Conservation (phyloP, 2,888 invertebrate species). For the Lochmaea crataegi region DNA sequence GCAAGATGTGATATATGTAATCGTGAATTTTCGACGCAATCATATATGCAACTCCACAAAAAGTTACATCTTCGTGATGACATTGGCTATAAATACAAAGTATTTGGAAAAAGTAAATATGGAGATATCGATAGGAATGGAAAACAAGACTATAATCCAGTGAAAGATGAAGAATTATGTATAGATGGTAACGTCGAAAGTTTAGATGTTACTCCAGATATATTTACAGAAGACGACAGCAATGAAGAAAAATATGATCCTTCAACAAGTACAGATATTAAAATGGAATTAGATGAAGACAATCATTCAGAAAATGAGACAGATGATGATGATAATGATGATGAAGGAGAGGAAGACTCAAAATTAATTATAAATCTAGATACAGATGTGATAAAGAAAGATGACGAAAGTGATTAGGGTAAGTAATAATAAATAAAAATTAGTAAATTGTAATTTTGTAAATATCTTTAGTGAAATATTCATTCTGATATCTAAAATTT, state of each 20-base stretch:
- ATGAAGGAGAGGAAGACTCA: constrained; percentile 11
- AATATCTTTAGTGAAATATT: too few species aligned
- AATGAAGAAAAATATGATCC: constrained; percentile 38
- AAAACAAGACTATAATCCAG: constrained; percentile 22
- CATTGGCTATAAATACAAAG: constrained; percentile 59
- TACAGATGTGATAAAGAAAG: constrained; percentile 15
- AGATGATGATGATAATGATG: constrained; percentile 36
- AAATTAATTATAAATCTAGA: constrained; percentile 2
- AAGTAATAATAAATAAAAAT: neutral
- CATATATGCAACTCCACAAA: constrained; percentile 61
- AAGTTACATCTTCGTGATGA: constrained; percentile 60
- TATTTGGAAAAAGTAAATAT: constrained; percentile 57
- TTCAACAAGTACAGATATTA: constrained; percentile 24
- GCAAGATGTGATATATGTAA: constrained; percentile 63
- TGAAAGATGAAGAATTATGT: constrained; percentile 12
- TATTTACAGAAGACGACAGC: constrained; percentile 37
- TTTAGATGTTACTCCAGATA: constrained; percentile 42
- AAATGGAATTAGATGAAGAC: constrained; percentile 42
- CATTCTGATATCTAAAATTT: too few species aligned
- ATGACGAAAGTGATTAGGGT: constrained; percentile 2
- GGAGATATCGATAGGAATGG: constrained; percentile 42
- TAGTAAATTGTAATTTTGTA: too few species aligned
- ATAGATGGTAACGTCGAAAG: constrained; percentile 32
- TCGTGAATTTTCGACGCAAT: constrained; percentile 61
- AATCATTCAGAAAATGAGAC: constrained; percentile 33